phyloP scores from a whole-genome alignment of 2,888 invertebrate genomes.

The Dendrolimus houi region DNA sequence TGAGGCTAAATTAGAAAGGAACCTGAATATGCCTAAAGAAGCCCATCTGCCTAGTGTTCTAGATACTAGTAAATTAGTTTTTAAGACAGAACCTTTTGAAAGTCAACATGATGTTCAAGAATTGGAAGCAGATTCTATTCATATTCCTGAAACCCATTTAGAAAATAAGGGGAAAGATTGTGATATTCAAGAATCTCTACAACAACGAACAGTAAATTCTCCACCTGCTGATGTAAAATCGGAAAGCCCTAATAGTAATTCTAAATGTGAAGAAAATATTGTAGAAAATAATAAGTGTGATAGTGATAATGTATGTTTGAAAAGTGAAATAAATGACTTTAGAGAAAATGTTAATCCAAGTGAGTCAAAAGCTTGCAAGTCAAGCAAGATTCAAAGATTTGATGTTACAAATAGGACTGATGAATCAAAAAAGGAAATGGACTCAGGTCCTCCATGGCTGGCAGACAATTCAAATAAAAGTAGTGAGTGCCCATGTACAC shows the following conservation, averaged over 20 bases:
- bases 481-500: slow-evolving; percentile 73
- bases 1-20: slow-evolving; percentile 45
- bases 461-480: slow-evolving; percentile 63
- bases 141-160: slow-evolving; percentile 31
- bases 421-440: slow-evolving; percentile 57
- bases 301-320: slow-evolving; percentile 50
- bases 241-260: slow-evolving; percentile 30
- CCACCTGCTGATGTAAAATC: slow-evolving; percentile 25
- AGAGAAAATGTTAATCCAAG: slow-evolving; percentile 72
- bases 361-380: slow-evolving; percentile 58
- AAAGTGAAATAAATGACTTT: slow-evolving; percentile 67
- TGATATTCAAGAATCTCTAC: slow-evolving; percentile 61
- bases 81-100: slow-evolving; percentile 37
- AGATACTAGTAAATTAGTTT: slow-evolving; percentile 33
- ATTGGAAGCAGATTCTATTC: slow-evolving; percentile 25
- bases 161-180: slow-evolving; percentile 33
- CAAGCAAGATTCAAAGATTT: slow-evolving; percentile 51
- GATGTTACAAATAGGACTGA: slow-evolving; percentile 48
- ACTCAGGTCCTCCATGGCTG: slow-evolving; percentile 57
- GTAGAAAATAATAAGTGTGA: slow-evolving; percentile 39
- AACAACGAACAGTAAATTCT: slow-evolving; percentile 31
- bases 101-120: slow-evolving; percentile 27
- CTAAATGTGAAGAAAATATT: slow-evolving; percentile 41
- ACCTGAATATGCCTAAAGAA: slow-evolving; percentile 40
- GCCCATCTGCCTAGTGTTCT: slow-evolving; percentile 34